Percentiles rank a stretch among this genome's conserved stretches.
Evolutionary conservation across 2,113 vertebrate species (phyloP).

Genomic region (Platysteira castanea): DNA sequence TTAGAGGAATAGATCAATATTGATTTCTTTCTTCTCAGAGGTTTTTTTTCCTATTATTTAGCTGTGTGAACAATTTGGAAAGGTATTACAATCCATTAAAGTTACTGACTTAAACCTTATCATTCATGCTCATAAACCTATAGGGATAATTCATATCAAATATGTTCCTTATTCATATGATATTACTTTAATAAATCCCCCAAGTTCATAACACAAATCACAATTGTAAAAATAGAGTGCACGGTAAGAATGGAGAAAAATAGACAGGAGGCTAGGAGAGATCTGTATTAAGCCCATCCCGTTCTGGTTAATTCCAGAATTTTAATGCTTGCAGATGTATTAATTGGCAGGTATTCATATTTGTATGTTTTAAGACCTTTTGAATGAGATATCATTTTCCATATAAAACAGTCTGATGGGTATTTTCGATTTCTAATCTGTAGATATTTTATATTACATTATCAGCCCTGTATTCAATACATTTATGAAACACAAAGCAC

Average conservation of each 20-base stretch:
- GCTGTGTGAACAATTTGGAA: constrained; percentile 12
- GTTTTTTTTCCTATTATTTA: background rate
- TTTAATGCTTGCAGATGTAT: constrained; percentile 30
- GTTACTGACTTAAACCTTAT: constrained; percentile 19
- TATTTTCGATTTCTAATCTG: constrained; percentile 67
- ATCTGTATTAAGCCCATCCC: background rate
- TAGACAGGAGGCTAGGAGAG: background rate
- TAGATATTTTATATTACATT: constrained; percentile 65
- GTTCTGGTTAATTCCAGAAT: constrained; percentile 45
- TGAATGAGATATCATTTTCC: constrained; percentile 59
- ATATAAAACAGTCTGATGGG: constrained; percentile 35
- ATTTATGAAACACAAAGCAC: constrained; percentile 68
- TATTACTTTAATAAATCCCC: constrained; percentile 23
- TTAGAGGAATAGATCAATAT: constrained; percentile 28
- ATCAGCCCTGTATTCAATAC: constrained; percentile 45
- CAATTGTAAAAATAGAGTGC: background rate
- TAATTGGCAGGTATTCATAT: constrained; percentile 13
- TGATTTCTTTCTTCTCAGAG: constrained; percentile 3
- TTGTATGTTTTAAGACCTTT: constrained; percentile 43
- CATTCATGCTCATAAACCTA: constrained; percentile 26
- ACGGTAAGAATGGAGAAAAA: background rate
- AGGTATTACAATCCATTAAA: constrained; percentile 46
- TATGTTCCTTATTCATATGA: background rate
- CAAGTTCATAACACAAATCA: background rate
- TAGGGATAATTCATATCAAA: constrained; percentile 16